phyloP scores from a whole-genome alignment of 2,797 vertebrate genomes.

The Bothrops alternatus region DNA sequence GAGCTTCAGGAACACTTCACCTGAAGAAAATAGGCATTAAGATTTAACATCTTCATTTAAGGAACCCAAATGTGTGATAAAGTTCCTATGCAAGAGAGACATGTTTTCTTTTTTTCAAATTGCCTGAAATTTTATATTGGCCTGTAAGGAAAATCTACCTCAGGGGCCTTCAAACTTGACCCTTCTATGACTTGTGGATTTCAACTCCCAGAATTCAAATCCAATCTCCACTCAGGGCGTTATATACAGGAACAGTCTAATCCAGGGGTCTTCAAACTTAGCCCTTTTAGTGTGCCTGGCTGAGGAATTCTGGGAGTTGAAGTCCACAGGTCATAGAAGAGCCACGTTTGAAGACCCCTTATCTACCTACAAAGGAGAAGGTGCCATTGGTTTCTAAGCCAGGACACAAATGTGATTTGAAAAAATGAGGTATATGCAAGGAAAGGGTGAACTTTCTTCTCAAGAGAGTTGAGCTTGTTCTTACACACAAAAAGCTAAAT shows the following conservation, averaged over 20 bases:
- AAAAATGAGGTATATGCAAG: slow-evolving; percentile 31
- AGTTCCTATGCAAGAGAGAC: slow-evolving; percentile 26
- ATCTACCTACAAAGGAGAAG: slow-evolving; percentile 21
- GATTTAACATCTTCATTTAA: slow-evolving; percentile 47
- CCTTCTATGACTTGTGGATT: too few relatives aligned
- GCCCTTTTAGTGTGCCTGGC: too few relatives aligned
- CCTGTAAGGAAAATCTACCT: background rate
- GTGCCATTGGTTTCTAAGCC: slow-evolving; percentile 32
- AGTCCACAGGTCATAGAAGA: too few relatives aligned
- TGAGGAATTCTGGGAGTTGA: too few relatives aligned
- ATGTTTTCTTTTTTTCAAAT: background rate
- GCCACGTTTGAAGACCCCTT: too few relatives aligned
- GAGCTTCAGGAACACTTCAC: slow-evolving; percentile 62
- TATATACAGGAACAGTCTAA: too few relatives aligned
- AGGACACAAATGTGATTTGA: background rate
- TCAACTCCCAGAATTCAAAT: too few relatives aligned
- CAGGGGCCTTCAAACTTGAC: too few relatives aligned
- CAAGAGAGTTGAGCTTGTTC: fast-evolving
- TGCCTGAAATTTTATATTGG: background rate
- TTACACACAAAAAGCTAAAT: slow-evolving; percentile 21
- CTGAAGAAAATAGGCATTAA: slow-evolving; percentile 59
- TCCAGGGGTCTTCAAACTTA: too few relatives aligned
- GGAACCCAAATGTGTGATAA: slow-evolving; percentile 42
- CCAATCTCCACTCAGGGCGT: too few relatives aligned
- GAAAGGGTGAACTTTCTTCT: background rate